Base-by-base conservation (phyloP, 2,113 vertebrate genomes). In the Ornithorhynchus anatinus region DNA sequence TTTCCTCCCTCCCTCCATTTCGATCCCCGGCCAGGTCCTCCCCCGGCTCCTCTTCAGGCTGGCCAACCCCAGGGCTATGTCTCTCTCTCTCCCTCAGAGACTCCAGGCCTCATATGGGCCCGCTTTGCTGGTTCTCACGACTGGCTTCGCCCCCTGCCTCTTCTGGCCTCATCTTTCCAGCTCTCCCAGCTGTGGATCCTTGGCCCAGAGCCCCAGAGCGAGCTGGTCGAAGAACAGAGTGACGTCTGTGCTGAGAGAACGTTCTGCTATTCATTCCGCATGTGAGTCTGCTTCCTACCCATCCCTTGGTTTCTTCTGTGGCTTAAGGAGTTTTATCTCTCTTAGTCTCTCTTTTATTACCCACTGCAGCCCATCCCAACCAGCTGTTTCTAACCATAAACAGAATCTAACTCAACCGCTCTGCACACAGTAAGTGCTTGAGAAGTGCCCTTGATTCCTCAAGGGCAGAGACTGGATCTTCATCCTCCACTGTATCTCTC, bases 281-380 rank as follows among this genome's bases (percentile, higher is more conserved):
- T 20, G 25, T 19, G 10, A 23, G 35, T 69, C 20, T 67, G 52
- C 79, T 71, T 42, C 13, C 22, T 58, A 57, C 42, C 52, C 47
- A 47, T 67, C 69, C 57, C n/a, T 35, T 61, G 29, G 64, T 64
- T 60, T 73, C 66, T 56, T 42, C 1, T 17, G 74, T 69, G 65
- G 74, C 27, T 74, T 22, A 14, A 60, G 44, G 44, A 69, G 60
- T 42, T 74, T 87, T 79, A 27, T 69, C 56, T 79, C 57, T 11
- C 29, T 32, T 14, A 31, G 10, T 32, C 33, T 38, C 27, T n/a
- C 22, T 40, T 61, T 56, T 47, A 39, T 61, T 67, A 59, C 25
- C 58, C 27, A 50, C 13, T 10, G 37, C 16, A 38, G 33, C 5
- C 14, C 27, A 29, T 31, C 27, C 10, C 27, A 39, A 31, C 15